Percentiles rank a stretch among this genome's conserved stretches.
phyloP scores from a whole-genome alignment of 2,888 invertebrate genomes.

The Cheilosia vulpina region DNA sequence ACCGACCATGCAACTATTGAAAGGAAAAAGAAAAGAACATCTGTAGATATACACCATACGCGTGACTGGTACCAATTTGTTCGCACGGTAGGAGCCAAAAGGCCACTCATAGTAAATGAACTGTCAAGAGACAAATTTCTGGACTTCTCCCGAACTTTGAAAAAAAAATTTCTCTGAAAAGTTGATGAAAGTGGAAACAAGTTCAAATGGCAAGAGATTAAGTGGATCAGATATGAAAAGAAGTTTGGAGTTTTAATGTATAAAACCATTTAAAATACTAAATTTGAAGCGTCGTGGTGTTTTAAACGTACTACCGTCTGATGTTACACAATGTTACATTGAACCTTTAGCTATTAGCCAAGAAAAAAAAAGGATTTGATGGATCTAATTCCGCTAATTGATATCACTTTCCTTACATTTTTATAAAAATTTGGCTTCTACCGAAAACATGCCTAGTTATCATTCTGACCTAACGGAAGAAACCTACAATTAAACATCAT shows the following conservation, averaged over 20 bases:
- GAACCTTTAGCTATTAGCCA: conserved; percentile 13
- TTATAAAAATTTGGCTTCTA: neutral
- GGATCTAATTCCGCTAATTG: conserved; percentile 34
- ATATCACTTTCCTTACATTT: conserved; percentile 1
- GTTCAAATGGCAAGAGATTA: conserved; percentile 29
- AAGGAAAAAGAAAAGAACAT: conserved; percentile 27
- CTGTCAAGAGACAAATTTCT: conserved; percentile 10
- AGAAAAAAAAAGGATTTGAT: conserved; percentile 15
- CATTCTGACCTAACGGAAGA: conserved; percentile 25
- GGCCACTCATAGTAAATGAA: conserved; percentile 11
- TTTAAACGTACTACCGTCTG: neutral
- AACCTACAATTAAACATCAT: conserved; percentile 9
- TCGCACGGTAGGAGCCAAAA: conserved; percentile 6
- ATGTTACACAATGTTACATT: conserved; percentile 2
- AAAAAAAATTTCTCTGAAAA: conserved; percentile 26
- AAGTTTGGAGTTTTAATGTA: conserved; percentile 15
- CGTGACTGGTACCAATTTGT: conserved; percentile 31
- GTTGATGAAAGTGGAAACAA: conserved; percentile 23
- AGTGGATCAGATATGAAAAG: conserved; percentile 31
- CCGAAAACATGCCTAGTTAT: conserved; percentile 19
- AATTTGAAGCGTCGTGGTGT: conserved; percentile 34
- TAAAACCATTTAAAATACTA: conserved; percentile 32
- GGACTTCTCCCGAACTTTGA: conserved; percentile 18
- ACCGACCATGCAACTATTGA: conserved; percentile 33
- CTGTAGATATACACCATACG: conserved; percentile 31